A percentile compares a stretch with the other conserved stretches of the same genome.
These are phyloP conservation scores for Chymomyza amoena DNA, from an alignment of 2,888 invertebrate genomes.

Conservation along the genomic window DNA sequence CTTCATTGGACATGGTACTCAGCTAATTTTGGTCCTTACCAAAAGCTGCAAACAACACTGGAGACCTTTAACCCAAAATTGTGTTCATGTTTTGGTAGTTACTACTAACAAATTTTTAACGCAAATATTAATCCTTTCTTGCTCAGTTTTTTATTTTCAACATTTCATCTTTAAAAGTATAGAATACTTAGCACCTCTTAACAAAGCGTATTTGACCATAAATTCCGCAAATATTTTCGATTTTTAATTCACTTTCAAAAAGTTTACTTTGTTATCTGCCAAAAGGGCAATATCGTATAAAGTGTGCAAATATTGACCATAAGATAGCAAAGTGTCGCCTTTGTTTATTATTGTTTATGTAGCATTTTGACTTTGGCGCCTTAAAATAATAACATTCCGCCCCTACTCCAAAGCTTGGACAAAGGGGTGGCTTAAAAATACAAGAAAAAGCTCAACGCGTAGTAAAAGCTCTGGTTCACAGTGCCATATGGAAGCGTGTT, in stretches of 20 bases:
- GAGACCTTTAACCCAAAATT: too few relatives aligned
- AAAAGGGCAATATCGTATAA: background rate
- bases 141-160: too few relatives aligned
- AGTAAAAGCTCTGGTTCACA: slow-evolving; percentile 52
- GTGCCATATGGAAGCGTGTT: background rate
- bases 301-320: background rate
- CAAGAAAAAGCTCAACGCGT: slow-evolving; percentile 52
- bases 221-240: background rate
- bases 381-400: background rate
- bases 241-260: background rate
- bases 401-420: slow-evolving; percentile 3
- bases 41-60: too few relatives aligned
- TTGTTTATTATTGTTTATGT: background rate
- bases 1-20: too few relatives aligned
- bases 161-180: too few relatives aligned
- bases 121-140: too few relatives aligned
- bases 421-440: slow-evolving; percentile 18
- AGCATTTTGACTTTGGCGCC: background rate
- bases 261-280: background rate
- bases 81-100: too few relatives aligned
- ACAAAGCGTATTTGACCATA: background rate
- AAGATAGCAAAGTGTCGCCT: background rate
- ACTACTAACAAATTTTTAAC: too few relatives aligned
- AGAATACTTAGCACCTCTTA: too few relatives aligned
- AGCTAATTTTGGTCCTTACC: too few relatives aligned